These are phyloP conservation scores for Eidolon dupreanum DNA, from an alignment of 2,797 vertebrate genomes.

Conservation along the genomic window DNA sequence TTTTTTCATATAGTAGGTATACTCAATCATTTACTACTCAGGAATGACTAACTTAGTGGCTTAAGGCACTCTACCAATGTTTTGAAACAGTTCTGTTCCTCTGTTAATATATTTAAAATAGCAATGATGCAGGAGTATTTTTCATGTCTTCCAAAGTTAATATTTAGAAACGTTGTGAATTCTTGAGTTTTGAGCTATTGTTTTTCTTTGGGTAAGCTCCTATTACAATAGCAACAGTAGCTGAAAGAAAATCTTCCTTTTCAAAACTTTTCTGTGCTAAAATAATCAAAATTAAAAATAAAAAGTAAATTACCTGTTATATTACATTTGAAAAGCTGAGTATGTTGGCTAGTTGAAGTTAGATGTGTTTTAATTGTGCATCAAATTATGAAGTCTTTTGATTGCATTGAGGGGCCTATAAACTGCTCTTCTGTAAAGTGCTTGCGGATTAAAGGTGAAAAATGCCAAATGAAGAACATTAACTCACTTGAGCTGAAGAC, in stretches of 20 bases:
- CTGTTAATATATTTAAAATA: not conserved
- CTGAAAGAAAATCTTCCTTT: not conserved
- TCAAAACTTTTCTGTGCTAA: not conserved
- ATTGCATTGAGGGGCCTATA: not conserved
- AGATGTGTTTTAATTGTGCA: not conserved
- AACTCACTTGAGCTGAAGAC: constrained; percentile 54
- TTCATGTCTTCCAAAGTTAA: not conserved
- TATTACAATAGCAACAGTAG: not conserved
- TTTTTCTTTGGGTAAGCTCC: not conserved
- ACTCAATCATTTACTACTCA: not conserved
- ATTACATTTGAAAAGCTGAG: constrained; percentile 13
- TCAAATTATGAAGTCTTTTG: constrained; percentile 31
- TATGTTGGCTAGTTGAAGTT: not conserved
- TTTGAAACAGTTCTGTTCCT: not conserved
- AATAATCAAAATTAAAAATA: not conserved
- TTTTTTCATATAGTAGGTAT: not conserved
- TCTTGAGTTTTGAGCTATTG: not conserved
- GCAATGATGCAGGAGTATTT: not conserved
- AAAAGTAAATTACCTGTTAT: not conserved
- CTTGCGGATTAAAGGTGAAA: constrained; percentile 41
- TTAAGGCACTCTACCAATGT: not conserved
- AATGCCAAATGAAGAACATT: not conserved
- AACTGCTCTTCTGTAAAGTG: constrained; percentile 49
- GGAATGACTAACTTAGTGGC: not conserved
- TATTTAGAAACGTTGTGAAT: not conserved